These are phyloP conservation scores for Bradypodion ventrale DNA, from an alignment of 2,797 vertebrate genomes.

Conservation along the genomic window DNA sequence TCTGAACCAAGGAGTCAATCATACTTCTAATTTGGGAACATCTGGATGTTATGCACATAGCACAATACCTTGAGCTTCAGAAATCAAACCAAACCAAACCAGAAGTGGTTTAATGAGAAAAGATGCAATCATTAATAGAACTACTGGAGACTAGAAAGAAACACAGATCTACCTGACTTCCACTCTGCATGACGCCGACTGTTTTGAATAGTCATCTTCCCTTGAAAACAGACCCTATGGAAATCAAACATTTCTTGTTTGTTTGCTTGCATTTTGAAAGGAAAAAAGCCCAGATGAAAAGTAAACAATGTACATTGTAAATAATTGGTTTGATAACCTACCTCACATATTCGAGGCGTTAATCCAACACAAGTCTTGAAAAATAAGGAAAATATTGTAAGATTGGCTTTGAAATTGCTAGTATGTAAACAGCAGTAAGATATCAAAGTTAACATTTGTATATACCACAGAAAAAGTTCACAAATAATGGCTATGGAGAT, in stretches of 20 bases:
- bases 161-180: slow-evolving; percentile 88
- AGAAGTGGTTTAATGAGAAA: neutral
- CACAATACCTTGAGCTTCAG: neutral
- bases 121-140: neutral
- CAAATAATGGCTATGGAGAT: neutral
- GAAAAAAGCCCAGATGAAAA: slow-evolving; percentile 22
- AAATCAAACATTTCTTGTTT: slow-evolving; percentile 50
- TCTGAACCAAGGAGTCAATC: neutral
- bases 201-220: slow-evolving; percentile 78
- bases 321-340: slow-evolving; percentile 62
- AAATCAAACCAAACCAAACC: slow-evolving; percentile 4
- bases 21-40: neutral
- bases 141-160: neutral
- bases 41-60: neutral
- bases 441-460: neutral
- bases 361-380: slow-evolving; percentile 89
- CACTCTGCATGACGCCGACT: slow-evolving; percentile 86
- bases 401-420: neutral
- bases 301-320: slow-evolving; percentile 43
- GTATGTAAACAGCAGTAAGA: neutral
- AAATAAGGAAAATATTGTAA: slow-evolving; percentile 40
- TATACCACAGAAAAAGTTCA: neutral
- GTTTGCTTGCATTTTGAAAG: slow-evolving; percentile 22
- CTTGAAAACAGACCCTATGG: slow-evolving; percentile 89
- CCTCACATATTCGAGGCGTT: slow-evolving; percentile 97